phyloP scores from a whole-genome alignment of 2,888 invertebrate species.

The Neoaliturus tenellus region DNA sequence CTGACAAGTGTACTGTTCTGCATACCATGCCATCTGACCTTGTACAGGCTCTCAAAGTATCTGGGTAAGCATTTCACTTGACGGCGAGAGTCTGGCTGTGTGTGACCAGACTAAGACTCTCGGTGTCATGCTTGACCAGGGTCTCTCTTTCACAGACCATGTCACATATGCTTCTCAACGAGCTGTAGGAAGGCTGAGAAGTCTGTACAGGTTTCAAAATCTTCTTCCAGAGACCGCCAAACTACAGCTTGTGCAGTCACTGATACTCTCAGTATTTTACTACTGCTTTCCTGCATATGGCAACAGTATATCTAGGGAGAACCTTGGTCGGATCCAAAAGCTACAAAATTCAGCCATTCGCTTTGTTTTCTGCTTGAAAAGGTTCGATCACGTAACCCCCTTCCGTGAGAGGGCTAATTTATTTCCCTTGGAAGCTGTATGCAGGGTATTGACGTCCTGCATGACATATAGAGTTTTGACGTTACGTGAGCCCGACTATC shows the following conservation, averaged over 20 bases:
- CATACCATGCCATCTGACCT: neutral
- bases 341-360: too few relatives aligned
- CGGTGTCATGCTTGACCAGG: neutral
- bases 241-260: neutral
- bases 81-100: neutral
- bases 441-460: neutral
- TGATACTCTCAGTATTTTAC: neutral
- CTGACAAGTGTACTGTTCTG: neutral
- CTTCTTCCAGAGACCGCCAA: neutral
- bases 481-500: neutral
- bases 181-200: neutral
- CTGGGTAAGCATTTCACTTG: neutral
- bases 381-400: neutral
- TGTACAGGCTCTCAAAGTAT: neutral
- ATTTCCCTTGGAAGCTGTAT: neutral
- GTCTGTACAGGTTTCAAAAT: neutral
- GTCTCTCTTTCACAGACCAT: neutral
- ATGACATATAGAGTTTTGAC: conserved; percentile 9
- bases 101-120: neutral
- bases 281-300: neutral
- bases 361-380: neutral
- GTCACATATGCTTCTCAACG: neutral
- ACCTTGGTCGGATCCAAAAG: neutral
- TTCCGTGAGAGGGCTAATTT: neutral
- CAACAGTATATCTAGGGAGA: neutral